Base-by-base conservation (phyloP, 1,140 invertebrate genomes). In the Semibalanus balanoides region DNA sequence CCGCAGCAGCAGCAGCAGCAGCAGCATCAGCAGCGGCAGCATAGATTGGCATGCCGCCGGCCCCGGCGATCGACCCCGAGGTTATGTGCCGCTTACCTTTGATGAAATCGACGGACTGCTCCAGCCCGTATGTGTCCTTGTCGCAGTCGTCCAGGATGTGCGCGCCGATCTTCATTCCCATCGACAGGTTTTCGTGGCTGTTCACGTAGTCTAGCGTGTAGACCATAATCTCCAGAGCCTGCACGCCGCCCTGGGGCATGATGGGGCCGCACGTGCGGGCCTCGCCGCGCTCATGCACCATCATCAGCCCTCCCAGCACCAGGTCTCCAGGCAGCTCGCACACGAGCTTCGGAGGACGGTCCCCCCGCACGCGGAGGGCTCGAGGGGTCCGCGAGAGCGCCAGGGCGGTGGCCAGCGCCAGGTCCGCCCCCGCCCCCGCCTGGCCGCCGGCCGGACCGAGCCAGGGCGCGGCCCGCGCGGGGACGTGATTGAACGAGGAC, bases 21-120 rank as follows among this genome's bases (percentile, higher is more conserved):
- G 35, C 35, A 40, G 5, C 35, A 17, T 17, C 35, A 17, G 35
- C 35, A 17, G 35, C 17, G 35, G 35, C 35, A 5, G 35, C 35
- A 40, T n/a, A n/a, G n/a, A n/a, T n/a, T n/a, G n/a, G n/a, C n/a
- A n/a, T n/a, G n/a, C n/a, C n/a, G n/a, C n/a, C n/a, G n/a, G n/a
- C n/a, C n/a, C n/a, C n/a, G n/a, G n/a, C n/a, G n/a, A n/a, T n/a
- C n/a, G n/a, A n/a, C n/a, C n/a, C n/a, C n/a, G n/a, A n/a, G n/a
- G n/a, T n/a, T n/a, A n/a, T n/a, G n/a, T n/a, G 35, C 35, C 35
- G 79, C 89, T 87, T 85, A 97, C 95, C 95, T 91, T 97, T 95
- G 78, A 98, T 97, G 83, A 98, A 98, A 84, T 97, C 95, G 14
- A 97, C 92, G 14, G 95, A 93, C 90, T 97, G 96, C 81, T 97